Evolutionary conservation across 2,113 vertebrate genomes (phyloP).

Genomic region (Limanda limanda): DNA sequence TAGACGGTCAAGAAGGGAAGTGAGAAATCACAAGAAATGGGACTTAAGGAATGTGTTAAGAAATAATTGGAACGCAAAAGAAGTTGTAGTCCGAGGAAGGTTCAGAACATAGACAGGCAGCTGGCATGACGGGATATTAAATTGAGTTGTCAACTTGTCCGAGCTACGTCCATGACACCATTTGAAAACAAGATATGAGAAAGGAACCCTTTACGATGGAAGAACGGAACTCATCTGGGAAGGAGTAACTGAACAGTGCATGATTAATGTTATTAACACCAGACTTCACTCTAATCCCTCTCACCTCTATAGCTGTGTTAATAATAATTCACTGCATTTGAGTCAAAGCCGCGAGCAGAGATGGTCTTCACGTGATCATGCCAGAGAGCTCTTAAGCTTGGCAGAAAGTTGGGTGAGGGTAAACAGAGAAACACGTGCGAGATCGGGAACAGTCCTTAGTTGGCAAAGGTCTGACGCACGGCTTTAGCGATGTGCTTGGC

Average conservation of each 20-base stretch:
- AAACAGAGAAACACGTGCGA: not conserved
- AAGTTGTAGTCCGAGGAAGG: not conserved
- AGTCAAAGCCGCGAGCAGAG: too few relatives aligned
- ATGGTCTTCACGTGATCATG: too few relatives aligned
- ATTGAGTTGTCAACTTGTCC: not conserved
- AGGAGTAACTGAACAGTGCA: too few relatives aligned
- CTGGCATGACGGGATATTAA: not conserved
- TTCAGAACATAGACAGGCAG: not conserved
- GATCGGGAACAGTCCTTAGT: slow-evolving; percentile 59
- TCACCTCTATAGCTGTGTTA: too few relatives aligned
- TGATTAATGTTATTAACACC: too few relatives aligned
- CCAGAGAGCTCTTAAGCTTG: slow-evolving; percentile 3
- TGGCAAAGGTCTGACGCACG: slow-evolving; percentile 83
- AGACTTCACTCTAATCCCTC: too few relatives aligned
- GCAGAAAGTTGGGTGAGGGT: not conserved
- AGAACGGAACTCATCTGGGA: too few relatives aligned
- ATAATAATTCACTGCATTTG: too few relatives aligned
- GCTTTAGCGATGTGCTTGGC: slow-evolving; percentile 83
- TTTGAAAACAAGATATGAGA: too few relatives aligned
- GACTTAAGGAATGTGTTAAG: slow-evolving; percentile 2
- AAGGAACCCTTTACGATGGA: too few relatives aligned
- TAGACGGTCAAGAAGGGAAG: not conserved
- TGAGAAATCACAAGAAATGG: not conserved
- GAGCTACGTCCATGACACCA: too few relatives aligned
- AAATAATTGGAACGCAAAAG: not conserved